phyloP scores from a whole-genome alignment of 2,888 invertebrate genomes.

The Tholera decimalis region DNA sequence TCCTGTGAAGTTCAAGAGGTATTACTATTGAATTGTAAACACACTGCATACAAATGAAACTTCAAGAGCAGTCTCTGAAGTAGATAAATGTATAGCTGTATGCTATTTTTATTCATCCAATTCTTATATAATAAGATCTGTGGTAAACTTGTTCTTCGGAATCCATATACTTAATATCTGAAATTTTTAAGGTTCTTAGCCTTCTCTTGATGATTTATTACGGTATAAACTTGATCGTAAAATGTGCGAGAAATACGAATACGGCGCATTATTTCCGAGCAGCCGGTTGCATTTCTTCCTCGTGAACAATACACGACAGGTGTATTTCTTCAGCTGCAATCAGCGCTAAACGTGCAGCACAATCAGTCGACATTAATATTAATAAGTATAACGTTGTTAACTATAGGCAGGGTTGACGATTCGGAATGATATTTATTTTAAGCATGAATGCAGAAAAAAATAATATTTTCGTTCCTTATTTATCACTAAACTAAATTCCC shows the following conservation, averaged over 20 bases:
- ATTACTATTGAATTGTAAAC: no score
- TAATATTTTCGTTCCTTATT: no score
- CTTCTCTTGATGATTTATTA: no score
- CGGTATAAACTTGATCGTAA: background rate
- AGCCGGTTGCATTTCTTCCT: background rate
- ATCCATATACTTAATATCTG: no score
- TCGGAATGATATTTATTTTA: background rate
- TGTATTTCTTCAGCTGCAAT: conserved; percentile 32
- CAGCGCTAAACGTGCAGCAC: conserved; percentile 8
- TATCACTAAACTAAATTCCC: no score
- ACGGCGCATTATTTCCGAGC: background rate
- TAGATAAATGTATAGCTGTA: no score
- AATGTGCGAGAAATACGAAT: background rate
- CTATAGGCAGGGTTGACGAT: conserved; percentile 23
- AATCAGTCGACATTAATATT: conserved; percentile 48
- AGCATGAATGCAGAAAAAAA: no score
- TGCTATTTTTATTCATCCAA: background rate
- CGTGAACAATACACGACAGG: background rate
- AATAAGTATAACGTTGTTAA: conserved; percentile 23
- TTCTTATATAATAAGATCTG: background rate
- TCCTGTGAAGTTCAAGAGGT: no score
- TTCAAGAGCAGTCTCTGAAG: no score
- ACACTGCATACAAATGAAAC: no score
- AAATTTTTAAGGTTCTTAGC: background rate
- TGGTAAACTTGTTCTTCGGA: no score